Base-by-base conservation (phyloP, 2,113 vertebrate species). In the Scatophagus argus region DNA sequence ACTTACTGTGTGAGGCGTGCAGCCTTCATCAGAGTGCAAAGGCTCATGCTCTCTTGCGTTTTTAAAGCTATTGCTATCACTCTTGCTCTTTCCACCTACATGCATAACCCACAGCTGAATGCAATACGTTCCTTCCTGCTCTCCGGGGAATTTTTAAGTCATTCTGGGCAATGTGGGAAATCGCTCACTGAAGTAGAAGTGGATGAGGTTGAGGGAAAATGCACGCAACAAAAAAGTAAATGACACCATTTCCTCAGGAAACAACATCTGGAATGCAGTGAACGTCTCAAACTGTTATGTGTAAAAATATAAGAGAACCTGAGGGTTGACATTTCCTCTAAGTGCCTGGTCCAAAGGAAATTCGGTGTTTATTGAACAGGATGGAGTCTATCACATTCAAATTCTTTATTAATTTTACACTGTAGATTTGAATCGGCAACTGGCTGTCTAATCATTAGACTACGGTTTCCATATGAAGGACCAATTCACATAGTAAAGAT, bases 131-230 rank as follows among this genome's bases (percentile, higher is more conserved):
- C 74, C 54, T 14, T 8, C 27, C 34, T 65, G 78, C 46, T 87
- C 80, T 77, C 58, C 39, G 46, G 75, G 73, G 80, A n/a, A 52
- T 70, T 76, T 58, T 56, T 36, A 54, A 77, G 73, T 73, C 62
- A 27, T 77, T 85, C 73, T 58, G 73, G 56, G 71, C 76, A 83
- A 77, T 77, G 63, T 62, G 51, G 79, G 76, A 86, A 88, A 88
- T 83, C 44, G 80, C 79, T 77, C 62, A 66, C 38, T 82, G 80
- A 76, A 76, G 68, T 60, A 43, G 62, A 88, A 79, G 71, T 60
- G 77, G 75, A 78, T 3, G 8, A 36, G 62, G 65, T 82, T 76
- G 54, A 80, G 44, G 43, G 68, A 62, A 78, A 81, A 81, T 49
- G 29, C 34, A 69, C 1, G 4, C 71, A 77, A 68, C 39, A 74